phyloP scores from a whole-genome alignment of 2,888 invertebrate species.

The Leptodirus hochenwartii region DNA sequence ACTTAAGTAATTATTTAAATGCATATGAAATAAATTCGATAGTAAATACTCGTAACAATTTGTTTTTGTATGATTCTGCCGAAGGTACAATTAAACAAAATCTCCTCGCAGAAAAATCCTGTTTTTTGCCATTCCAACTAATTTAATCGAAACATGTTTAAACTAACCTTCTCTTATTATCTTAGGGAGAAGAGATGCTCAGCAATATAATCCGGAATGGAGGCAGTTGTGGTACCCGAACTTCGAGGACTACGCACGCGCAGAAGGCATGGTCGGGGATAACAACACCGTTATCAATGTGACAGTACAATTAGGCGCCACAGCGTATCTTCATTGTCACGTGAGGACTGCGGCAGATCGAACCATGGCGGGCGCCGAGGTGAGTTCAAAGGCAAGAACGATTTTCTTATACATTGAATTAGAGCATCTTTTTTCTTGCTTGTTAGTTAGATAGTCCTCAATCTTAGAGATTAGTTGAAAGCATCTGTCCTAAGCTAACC shows the following conservation, averaged over 20 bases:
- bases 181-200: conserved; percentile 22
- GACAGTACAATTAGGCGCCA: conserved; percentile 57
- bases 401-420: no score
- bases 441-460: no score
- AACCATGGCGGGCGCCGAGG: conserved; percentile 28
- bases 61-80: no score
- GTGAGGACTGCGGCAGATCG: conserved; percentile 59
- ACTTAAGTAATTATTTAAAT: no score
- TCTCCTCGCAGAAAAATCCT: not conserved
- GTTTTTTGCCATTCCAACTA: not conserved
- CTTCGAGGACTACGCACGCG: conserved; percentile 30
- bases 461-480: no score
- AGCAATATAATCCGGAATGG: conserved; percentile 36
- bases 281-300: conserved; percentile 62
- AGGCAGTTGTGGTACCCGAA: conserved; percentile 38
- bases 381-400: conserved; percentile 17
- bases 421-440: no score
- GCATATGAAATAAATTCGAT: no score
- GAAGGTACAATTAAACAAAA: no score
- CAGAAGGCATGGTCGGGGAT: conserved; percentile 31
- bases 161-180: conserved; percentile 12
- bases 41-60: no score
- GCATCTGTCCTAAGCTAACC: no score
- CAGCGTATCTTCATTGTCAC: conserved; percentile 65
- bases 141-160: not conserved